Evolutionary conservation across 2,113 vertebrate genomes (phyloP).

Genomic region (Gymnocephalus cernua): DNA sequence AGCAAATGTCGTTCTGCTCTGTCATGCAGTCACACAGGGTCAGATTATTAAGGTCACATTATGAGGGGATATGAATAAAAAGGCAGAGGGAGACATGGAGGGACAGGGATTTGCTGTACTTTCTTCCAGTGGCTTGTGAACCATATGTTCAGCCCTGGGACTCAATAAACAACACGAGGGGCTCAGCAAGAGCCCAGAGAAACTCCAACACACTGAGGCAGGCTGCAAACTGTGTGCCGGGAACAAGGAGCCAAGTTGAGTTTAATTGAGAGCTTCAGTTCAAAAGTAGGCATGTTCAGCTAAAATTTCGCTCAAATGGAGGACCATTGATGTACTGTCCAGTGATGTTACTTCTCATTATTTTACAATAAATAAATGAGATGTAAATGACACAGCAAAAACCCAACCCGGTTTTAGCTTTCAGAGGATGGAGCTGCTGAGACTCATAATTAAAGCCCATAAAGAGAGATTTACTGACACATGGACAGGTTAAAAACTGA

Average conservation of each 20-base stretch:
- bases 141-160: slow-evolving; percentile 73
- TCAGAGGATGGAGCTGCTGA: not conserved
- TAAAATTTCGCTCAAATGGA: not conserved
- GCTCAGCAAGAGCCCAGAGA: slow-evolving; percentile 45
- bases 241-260: not conserved
- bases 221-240: slow-evolving; percentile 37
- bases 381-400: slow-evolving; percentile 17
- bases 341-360: slow-evolving; percentile 18
- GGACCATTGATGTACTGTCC: slow-evolving; percentile 23
- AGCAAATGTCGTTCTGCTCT: slow-evolving; percentile 46
- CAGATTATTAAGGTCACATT: slow-evolving; percentile 72
- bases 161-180: slow-evolving; percentile 57
- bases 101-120: slow-evolving; percentile 60
- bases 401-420: not conserved
- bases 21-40: slow-evolving; percentile 59
- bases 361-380: slow-evolving; percentile 17
- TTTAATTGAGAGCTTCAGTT: slow-evolving; percentile 22
- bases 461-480: slow-evolving; percentile 29
- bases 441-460: slow-evolving; percentile 20
- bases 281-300: slow-evolving; percentile 1
- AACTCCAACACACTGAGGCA: slow-evolving; percentile 30
- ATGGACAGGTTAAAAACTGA: slow-evolving; percentile 9
- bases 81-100: slow-evolving; percentile 6
- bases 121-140: slow-evolving; percentile 60
- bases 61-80: slow-evolving; percentile 50